A percentile compares a stretch with the other conserved stretches of the same genome.
Conservation (phyloP, 2,888 invertebrate genomes). For the Cheilosia scutellata region DNA sequence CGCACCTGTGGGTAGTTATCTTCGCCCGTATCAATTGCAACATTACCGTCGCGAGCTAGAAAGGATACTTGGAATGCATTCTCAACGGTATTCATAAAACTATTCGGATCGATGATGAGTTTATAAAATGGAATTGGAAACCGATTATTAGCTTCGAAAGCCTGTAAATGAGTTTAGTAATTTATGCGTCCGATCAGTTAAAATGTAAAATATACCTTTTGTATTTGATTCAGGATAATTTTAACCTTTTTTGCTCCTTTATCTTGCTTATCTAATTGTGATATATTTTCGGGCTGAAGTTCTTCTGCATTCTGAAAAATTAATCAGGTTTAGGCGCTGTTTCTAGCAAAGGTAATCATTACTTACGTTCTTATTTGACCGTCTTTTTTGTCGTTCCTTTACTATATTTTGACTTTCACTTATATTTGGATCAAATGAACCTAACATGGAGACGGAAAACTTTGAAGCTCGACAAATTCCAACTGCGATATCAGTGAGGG, state of each 20-base stretch:
- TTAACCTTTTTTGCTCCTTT: slow-evolving; percentile 85
- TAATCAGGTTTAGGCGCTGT: background rate
- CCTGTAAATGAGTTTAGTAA: slow-evolving; percentile 23
- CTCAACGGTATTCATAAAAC: slow-evolving; percentile 86
- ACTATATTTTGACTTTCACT: slow-evolving; percentile 78
- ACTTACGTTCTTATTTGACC: slow-evolving; percentile 78
- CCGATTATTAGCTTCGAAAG: slow-evolving; percentile 81
- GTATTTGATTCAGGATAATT: slow-evolving; percentile 84
- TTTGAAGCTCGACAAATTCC: slow-evolving; percentile 75
- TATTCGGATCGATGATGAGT: slow-evolving; percentile 85
- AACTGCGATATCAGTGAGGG: slow-evolving; percentile 77
- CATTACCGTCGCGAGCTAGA: slow-evolving; percentile 85
- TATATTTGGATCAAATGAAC: slow-evolving; percentile 80
- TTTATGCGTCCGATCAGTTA: no score
- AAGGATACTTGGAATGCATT: slow-evolving; percentile 87
- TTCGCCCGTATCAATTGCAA: slow-evolving; percentile 84
- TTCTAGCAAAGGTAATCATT: background rate
- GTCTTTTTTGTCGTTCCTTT: slow-evolving; percentile 82
- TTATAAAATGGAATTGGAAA: slow-evolving; percentile 86
- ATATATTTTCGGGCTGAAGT: slow-evolving; percentile 85
- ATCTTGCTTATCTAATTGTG: slow-evolving; percentile 84
- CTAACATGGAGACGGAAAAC: slow-evolving; percentile 80
- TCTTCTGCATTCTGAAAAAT: slow-evolving; percentile 80
- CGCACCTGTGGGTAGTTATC: slow-evolving; percentile 80
- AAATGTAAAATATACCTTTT: slow-evolving; percentile 76